Evolutionary conservation across 2,797 vertebrate genomes (phyloP).

Genomic region (Phrynocephalus guinanensis): DNA sequence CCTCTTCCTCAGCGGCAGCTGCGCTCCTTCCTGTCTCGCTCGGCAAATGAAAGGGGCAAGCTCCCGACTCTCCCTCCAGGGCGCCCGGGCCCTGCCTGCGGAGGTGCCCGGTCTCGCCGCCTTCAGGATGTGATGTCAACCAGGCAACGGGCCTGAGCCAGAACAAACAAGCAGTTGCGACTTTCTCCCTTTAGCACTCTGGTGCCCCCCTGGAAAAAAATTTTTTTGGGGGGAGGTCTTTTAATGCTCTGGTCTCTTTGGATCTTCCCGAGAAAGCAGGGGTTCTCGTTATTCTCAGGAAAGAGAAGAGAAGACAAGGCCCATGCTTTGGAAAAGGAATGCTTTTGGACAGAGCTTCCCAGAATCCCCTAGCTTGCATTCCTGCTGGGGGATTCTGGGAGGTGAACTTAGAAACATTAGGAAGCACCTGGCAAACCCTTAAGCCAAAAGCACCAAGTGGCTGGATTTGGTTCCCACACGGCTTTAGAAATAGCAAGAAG

Average conservation of each 20-base stretch:
- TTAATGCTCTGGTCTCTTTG: not conserved
- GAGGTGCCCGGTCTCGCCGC: not conserved
- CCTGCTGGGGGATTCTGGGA: no score
- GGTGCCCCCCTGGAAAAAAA: not conserved
- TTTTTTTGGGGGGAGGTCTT: no score
- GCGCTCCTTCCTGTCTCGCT: not conserved
- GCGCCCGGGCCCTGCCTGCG: not conserved
- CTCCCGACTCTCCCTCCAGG: not conserved
- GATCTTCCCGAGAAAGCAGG: not conserved
- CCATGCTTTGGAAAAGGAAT: no score
- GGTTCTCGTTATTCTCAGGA: no score
- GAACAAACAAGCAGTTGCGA: conserved; percentile 39
- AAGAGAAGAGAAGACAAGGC: no score
- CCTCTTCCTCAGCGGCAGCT: not conserved
- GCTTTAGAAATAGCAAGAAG: not conserved
- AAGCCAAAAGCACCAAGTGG: not conserved
- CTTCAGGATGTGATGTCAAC: conserved; percentile 46
- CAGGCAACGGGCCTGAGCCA: conserved; percentile 12
- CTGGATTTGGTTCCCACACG: not conserved
- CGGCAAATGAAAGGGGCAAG: not conserved
- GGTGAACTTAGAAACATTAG: no score
- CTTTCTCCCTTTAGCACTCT: not conserved
- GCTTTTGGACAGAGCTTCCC: no score
- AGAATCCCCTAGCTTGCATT: no score
- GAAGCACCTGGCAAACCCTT: no score